Conservation (phyloP, 2,113 vertebrate genomes). For the Eclectus roratus region DNA sequence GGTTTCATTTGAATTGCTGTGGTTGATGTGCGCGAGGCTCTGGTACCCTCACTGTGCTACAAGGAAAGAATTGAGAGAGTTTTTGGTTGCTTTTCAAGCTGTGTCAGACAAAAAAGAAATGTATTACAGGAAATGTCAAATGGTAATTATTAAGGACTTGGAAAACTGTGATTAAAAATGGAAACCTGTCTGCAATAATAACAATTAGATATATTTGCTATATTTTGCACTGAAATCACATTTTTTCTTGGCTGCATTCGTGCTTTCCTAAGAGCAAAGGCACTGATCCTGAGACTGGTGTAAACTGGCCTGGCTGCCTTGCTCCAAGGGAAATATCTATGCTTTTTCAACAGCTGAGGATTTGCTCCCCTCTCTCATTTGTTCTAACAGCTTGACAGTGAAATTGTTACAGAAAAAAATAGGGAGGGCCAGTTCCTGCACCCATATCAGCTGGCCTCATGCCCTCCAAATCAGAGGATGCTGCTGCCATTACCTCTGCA, state of each 20-base stretch:
- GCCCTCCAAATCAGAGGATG: no score
- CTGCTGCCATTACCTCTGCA: rapidly evolving
- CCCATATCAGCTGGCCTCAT: rapidly evolving
- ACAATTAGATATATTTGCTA: neutral
- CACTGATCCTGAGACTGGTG: neutral
- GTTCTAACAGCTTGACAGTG: neutral
- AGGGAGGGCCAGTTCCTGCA: neutral
- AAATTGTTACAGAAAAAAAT: neutral
- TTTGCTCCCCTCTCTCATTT: neutral
- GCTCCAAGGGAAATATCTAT: neutral
- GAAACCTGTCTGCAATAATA: neutral
- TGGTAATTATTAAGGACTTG: constrained; percentile 15
- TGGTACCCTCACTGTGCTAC: neutral
- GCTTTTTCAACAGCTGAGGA: neutral
- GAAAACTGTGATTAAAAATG: constrained; percentile 49
- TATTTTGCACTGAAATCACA: neutral
- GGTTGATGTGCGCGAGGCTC: neutral
- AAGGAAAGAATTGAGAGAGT: neutral
- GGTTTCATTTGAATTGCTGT: neutral
- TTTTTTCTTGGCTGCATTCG: neutral
- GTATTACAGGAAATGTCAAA: constrained; percentile 2
- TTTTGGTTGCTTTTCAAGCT: constrained; percentile 33
- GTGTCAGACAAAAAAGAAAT: neutral
- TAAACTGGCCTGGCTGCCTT: neutral
- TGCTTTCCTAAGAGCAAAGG: neutral